These are phyloP conservation scores for Scolanthus callimorphus DNA, from an alignment of 92 coral and sea anemone genomes.

Conservation along the genomic window DNA sequence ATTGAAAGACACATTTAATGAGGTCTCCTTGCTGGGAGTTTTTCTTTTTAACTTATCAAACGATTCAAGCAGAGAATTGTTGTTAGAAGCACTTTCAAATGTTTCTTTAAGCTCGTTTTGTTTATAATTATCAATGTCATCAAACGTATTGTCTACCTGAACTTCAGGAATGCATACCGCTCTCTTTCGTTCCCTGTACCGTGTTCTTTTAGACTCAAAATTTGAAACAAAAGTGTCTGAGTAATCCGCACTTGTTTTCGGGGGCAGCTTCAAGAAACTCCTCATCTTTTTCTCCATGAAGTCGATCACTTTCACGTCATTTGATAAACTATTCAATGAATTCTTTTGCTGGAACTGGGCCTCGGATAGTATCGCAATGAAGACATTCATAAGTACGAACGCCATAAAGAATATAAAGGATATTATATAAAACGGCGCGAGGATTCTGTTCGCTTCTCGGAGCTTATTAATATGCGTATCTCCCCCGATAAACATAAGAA, in stretches of 20 bases:
- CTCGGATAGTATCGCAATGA: slow-evolving; percentile 40
- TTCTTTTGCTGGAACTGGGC: slow-evolving; percentile 17
- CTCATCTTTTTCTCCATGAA: slow-evolving; percentile 5
- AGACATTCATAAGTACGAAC: slow-evolving; percentile 46
- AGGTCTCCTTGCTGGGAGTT: neutral
- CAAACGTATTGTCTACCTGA: neutral
- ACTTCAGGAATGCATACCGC: too few species aligned
- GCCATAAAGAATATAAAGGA: slow-evolving; percentile 45
- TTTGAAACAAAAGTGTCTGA: neutral
- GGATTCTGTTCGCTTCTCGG: slow-evolving; percentile 26
- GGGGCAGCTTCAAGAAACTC: neutral
- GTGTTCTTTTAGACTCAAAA: neutral
- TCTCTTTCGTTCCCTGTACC: neutral
- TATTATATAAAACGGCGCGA: slow-evolving; percentile 42
- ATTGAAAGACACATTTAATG: neutral
- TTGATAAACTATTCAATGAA: neutral
- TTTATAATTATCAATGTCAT: neutral
- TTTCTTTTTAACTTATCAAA: too few species aligned
- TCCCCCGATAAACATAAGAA: slow-evolving; percentile 55
- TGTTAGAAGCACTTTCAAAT: too few species aligned
- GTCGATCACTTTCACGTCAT: slow-evolving; percentile 14
- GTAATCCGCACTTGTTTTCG: too few species aligned
- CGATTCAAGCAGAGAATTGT: too few species aligned
- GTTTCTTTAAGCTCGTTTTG: too few species aligned
- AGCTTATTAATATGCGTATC: slow-evolving; percentile 32